Evolutionary conservation across 92 coral and sea anemone genomes (phyloP).

Genomic region (Blastomussa wellsi): DNA sequence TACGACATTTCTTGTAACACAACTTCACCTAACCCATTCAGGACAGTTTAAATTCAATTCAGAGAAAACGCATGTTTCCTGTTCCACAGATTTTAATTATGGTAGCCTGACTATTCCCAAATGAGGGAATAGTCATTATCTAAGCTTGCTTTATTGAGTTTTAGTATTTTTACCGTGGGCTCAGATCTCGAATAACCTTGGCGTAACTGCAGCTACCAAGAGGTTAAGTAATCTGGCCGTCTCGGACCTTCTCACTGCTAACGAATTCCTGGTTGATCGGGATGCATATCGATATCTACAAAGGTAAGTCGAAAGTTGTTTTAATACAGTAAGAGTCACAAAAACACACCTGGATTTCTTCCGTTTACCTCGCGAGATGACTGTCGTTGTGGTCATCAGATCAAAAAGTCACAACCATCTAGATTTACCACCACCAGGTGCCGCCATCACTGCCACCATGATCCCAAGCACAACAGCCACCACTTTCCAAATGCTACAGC

Average conservation of each 20-base stretch:
- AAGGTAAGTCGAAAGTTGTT: constrained; percentile 2
- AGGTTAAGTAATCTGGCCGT: constrained; percentile 48
- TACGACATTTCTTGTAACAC: too few species aligned
- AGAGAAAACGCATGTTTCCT: neutral
- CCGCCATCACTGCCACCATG: too few species aligned
- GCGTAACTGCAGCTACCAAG: constrained; percentile 42
- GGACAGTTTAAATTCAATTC: neutral
- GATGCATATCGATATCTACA: constrained; percentile 45
- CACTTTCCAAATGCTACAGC: too few species aligned
- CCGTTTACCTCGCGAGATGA: neutral
- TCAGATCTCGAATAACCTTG: constrained; percentile 49
- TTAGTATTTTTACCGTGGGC: neutral
- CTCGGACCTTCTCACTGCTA: constrained; percentile 39
- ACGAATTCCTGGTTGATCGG: constrained; percentile 54
- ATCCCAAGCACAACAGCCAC: too few species aligned
- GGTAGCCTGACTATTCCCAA: too few species aligned
- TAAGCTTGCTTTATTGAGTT: neutral
- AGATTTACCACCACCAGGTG: too few species aligned
- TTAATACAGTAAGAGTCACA: neutral
- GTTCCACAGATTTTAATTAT: too few species aligned
- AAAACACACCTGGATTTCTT: neutral
- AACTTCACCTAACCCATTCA: neutral
- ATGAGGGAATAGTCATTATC: neutral
- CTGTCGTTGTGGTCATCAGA: neutral
- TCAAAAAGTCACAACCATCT: neutral